phyloP scores from a whole-genome alignment of 1,140 invertebrate species.

The Meteorus sp. region DNA sequence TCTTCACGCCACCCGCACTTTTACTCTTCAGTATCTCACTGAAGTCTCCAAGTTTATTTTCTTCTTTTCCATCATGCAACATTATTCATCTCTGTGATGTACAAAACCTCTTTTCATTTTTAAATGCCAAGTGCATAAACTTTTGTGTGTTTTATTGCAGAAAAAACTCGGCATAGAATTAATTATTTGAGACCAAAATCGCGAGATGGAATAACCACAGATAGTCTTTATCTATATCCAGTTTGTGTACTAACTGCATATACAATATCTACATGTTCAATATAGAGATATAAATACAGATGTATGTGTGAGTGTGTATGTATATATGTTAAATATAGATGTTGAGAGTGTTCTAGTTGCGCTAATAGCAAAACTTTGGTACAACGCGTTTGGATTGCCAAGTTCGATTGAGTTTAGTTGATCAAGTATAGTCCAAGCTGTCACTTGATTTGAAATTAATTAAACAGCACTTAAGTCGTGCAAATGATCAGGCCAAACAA shows the following conservation, averaged over 20 bases:
- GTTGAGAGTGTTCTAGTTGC: no score
- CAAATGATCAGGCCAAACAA: not conserved
- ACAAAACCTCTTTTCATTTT: not conserved
- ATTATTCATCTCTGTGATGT: no score
- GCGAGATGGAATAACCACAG: not conserved
- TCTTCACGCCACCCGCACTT: not conserved
- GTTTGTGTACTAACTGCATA: no score
- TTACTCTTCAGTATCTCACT: not conserved
- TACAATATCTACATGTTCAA: no score
- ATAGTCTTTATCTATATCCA: not conserved
- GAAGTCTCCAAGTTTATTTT: not conserved
- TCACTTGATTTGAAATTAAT: constrained; percentile 1
- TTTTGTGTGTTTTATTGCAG: not conserved
- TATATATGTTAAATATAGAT: no score
- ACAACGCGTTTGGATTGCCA: constrained; percentile 19
- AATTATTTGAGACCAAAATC: not conserved
- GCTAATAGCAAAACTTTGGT: constrained; percentile 25
- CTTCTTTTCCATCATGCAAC: no score
- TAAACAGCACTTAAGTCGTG: constrained; percentile 6
- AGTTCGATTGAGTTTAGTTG: constrained; percentile 27
- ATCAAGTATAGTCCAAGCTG: constrained; percentile 6
- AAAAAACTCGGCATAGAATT: not conserved
- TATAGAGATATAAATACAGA: no score
- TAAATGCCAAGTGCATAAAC: not conserved
- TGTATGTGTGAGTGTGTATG: no score